phyloP scores from a whole-genome alignment of 2,113 vertebrate species.

The Kryptolebias marmoratus region DNA sequence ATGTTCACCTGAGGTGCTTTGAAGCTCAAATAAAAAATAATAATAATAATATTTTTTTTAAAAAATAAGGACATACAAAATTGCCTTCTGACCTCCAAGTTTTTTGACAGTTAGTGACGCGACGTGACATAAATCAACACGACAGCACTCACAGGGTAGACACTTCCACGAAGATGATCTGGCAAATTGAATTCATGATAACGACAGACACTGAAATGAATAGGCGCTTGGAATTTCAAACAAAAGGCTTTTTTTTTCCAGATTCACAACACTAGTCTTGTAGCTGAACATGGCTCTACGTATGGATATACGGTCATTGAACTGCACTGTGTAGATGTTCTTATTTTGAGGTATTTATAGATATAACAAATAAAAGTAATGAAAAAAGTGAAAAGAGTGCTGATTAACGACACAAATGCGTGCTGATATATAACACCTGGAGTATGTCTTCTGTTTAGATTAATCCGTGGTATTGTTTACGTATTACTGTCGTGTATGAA shows the following conservation, averaged over 20 bases:
- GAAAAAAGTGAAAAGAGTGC: neutral
- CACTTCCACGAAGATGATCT: slow-evolving; percentile 15
- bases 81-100: slow-evolving; percentile 6
- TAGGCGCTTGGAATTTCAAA: slow-evolving; percentile 20
- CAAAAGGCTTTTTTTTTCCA: slow-evolving; percentile 36
- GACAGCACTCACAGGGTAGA: slow-evolving; percentile 8
- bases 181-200: slow-evolving; percentile 23
- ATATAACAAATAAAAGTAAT: neutral
- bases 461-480: neutral
- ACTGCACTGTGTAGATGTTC: neutral
- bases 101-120: slow-evolving; percentile 11
- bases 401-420: neutral
- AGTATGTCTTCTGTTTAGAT: neutral
- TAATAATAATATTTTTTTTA: neutral
- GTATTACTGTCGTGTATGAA: slow-evolving; percentile 11
- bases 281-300: slow-evolving; percentile 23
- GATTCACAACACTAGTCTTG: slow-evolving; percentile 12
- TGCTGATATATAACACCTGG: neutral
- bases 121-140: slow-evolving; percentile 25
- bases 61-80: slow-evolving; percentile 1
- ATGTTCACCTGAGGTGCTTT: neutral
- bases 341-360: neutral
- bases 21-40: neutral
- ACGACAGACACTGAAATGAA: slow-evolving; percentile 19
- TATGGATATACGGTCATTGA: slow-evolving; percentile 17